Conservation (phyloP, 1,140 invertebrate species). For the Trichoplusia ni region DNA sequence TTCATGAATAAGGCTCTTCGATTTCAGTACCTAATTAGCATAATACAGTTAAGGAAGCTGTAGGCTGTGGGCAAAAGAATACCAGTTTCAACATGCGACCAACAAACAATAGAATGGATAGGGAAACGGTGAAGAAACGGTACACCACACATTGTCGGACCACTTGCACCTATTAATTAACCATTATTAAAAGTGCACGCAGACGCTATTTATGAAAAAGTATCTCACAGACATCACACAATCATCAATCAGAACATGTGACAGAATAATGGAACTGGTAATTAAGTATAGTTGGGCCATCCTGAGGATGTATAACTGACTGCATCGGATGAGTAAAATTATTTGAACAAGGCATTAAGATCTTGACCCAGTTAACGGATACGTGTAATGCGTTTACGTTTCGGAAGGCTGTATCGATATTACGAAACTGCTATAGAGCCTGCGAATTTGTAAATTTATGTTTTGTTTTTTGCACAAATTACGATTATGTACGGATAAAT, state of each 20-base stretch:
- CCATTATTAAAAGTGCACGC: slow-evolving; percentile 22
- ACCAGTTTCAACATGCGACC: slow-evolving; percentile 3
- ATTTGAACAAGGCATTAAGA: slow-evolving; percentile 12
- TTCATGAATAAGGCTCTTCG: background rate
- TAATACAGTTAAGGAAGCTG: slow-evolving; percentile 18
- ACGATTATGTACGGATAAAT: too few relatives aligned
- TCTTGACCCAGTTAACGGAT: slow-evolving; percentile 35
- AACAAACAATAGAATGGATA: slow-evolving; percentile 34
- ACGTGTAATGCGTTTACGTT: background rate
- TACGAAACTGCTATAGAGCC: too few relatives aligned
- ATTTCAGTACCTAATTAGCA: slow-evolving; percentile 23
- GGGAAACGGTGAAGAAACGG: slow-evolving; percentile 30
- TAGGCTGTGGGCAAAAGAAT: slow-evolving; percentile 12
- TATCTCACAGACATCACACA: slow-evolving; percentile 1
- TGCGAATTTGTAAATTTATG: too few relatives aligned
- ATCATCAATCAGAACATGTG: background rate
- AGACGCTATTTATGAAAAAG: background rate
- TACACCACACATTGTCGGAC: slow-evolving; percentile 23
- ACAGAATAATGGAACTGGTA: slow-evolving; percentile 23
- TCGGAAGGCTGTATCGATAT: background rate
- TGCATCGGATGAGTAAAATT: slow-evolving; percentile 11
- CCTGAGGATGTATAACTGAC: background rate
- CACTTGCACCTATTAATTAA: slow-evolving; percentile 36
- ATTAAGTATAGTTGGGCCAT: slow-evolving; percentile 13
- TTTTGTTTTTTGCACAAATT: background rate